phyloP scores from a whole-genome alignment of 2,888 invertebrate genomes.

The Mellilla xanthometata region DNA sequence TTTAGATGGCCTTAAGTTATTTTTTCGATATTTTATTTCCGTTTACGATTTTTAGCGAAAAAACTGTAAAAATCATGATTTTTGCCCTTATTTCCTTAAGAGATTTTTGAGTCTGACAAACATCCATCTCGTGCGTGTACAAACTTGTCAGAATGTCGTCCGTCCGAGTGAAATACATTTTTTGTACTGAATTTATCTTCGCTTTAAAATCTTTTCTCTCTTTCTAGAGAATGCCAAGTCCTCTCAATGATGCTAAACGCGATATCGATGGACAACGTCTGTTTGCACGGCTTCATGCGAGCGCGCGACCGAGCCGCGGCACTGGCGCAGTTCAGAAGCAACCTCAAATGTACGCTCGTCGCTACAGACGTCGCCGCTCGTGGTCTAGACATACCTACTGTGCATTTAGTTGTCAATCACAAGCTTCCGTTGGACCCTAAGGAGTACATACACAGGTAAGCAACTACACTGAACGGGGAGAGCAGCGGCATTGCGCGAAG shows the following conservation, averaged over 20 bases:
- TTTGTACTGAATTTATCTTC: no score
- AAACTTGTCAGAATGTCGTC: no score
- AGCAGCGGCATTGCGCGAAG: no score
- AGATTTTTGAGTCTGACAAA: no score
- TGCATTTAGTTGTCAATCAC: constrained; percentile 97
- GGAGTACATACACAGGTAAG: constrained; percentile 93
- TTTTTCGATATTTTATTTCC: no score
- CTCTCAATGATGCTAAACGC: constrained; percentile 94
- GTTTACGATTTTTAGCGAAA: no score
- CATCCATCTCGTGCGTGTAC: no score
- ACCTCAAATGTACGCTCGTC: constrained; percentile 92
- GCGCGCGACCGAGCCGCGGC: constrained; percentile 93
- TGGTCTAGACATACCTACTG: constrained; percentile 98
- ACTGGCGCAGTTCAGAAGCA: constrained; percentile 94
- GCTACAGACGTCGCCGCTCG: constrained; percentile 98
- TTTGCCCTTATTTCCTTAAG: no score
- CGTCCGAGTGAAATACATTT: no score
- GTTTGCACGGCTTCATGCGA: constrained; percentile 96
- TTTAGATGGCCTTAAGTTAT: no score
- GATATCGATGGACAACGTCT: constrained; percentile 93
- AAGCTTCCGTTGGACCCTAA: constrained; percentile 94
- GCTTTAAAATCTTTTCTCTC: neutral
- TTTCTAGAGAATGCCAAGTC: constrained; percentile 91
- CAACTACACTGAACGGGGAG: no score
- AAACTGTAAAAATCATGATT: no score